Base-by-base conservation (phyloP, 1,140 invertebrate species). In the Hyles vespertilio region DNA sequence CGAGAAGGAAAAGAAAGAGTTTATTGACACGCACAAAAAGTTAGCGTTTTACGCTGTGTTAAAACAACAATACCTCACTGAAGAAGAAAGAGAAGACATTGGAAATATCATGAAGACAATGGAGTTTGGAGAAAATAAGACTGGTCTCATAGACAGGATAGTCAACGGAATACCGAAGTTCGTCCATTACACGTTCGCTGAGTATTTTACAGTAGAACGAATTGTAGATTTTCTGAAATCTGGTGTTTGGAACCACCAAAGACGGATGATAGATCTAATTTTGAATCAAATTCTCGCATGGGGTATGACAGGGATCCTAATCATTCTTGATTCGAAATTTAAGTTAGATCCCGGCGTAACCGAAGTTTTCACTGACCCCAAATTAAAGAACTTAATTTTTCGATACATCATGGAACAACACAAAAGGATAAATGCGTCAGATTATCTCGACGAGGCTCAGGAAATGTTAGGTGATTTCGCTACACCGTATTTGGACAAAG, bases 251-350 rank as follows among this genome's bases (percentile, higher is more conserved):
- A 8, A 40, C 36, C 5, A 40, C 4, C 36, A 40, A 8, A 40
- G 8, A 8, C 8, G 8, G 5, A 40, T 40, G 36, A 40, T 40
- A 8, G 36, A 40, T 8, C 8, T 40, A 5, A 40, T 40, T 8
- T 40, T 40, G 36, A 8, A 5, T 5, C 36, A 40, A 5, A 40
- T 40, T 67, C 61, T 56, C 71, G 74, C 3, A 85, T 86, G 80
- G 74, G 82, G 45, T 77, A 40, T 40, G 8, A 5, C 36, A 40
- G 36, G 36, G 0, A 8, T 40, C 5, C 36, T 40, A 8, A 40
- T 5, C 36, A 40, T 40, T 40, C 8, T 40, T 5, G 36, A 40
- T 40, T 8, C 8, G 5, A 40, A 40, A 40, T 40, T 40, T 5
- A 40, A 40, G 8, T 40, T 40, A 5, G 36, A 40, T 8, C 36